Base-by-base conservation (phyloP, 1,140 invertebrate genomes). In the Colletes gigas region DNA sequence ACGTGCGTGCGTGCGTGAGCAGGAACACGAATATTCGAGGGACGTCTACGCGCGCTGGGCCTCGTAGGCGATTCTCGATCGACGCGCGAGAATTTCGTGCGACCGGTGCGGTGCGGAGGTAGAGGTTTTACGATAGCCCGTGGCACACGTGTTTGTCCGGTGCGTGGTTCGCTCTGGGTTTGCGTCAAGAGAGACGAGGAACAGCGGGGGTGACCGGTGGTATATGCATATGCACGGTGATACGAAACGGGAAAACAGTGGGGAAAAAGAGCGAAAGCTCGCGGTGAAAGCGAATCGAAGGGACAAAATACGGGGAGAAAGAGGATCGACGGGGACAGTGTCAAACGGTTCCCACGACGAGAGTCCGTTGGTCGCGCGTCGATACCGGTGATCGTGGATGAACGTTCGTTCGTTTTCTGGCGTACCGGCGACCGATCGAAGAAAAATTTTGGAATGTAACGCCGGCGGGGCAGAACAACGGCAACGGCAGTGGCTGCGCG, bases 371-470 rank as follows among this genome's bases (percentile, higher is more conserved):
- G 50, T 30, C 30, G 30, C 67, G 47, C 21, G 54, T 60, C 50
- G 70, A 66, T 59, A 63, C 44, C 72, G 63, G 78, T 80, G 69
- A 80, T 80, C 62, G 78, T 80, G 78, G 70, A 74, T 50, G 54
- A 79, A 66, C 70, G 68, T 62, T 78, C 44, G 55, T 50, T 69
- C 30, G 39, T 47, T 59, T 14, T 52, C 68, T 15, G 63, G 54
- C 41, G 39, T 19, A n/a, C n/a, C 41, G 52, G 52, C 9, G 75
- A 21, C 57, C 55, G 68, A 78, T 71, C 68, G 76, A 47, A 39
- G 39, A 66, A 39, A 66, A 47, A 74, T 15, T 80, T 73, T 67
- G 60, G 62, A 60, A 67, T 52, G 71, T 59, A 75, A 75, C 70
- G 39, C 17, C 70, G 70, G 41, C 47, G 30, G 50, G 63, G 47